These are phyloP conservation scores for Bombus soroeensis DNA, from an alignment of 1,140 invertebrate genomes.

Conservation along the genomic window DNA sequence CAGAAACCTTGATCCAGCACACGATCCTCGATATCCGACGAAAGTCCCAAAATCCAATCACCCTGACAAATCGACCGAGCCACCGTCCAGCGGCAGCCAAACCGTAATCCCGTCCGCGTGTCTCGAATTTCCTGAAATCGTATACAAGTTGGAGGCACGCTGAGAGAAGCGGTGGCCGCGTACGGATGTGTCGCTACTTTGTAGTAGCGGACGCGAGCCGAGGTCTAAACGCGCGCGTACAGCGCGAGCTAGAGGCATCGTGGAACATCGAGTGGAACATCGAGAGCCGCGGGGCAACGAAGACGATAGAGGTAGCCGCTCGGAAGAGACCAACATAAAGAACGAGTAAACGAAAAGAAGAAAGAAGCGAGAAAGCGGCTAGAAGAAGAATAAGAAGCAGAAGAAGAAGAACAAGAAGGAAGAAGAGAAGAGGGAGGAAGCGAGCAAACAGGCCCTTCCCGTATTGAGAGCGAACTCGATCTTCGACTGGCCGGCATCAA, in stretches of 20 bases:
- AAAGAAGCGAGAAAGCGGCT: slow-evolving; percentile 33
- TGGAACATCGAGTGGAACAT: not conserved
- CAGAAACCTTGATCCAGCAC: too few species aligned
- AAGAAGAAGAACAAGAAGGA: slow-evolving; percentile 45
- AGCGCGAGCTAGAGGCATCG: slow-evolving; percentile 15
- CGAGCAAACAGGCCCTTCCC: slow-evolving; percentile 52
- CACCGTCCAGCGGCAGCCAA: not conserved
- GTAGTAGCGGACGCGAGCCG: slow-evolving; percentile 19
- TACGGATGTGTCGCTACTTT: slow-evolving; percentile 33
- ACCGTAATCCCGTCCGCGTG: too few species aligned
- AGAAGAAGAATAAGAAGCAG: slow-evolving; percentile 11
- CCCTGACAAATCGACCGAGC: not conserved
- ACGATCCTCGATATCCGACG: too few species aligned
- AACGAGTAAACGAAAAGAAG: not conserved
- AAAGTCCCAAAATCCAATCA: not conserved
- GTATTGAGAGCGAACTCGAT: slow-evolving; percentile 78
- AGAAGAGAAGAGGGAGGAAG: slow-evolving; percentile 22
- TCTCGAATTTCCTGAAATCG: slow-evolving; percentile 35
- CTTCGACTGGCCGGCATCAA: slow-evolving; percentile 79
- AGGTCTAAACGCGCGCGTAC: not conserved
- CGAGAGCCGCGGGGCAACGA: not conserved
- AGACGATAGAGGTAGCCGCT: not conserved
- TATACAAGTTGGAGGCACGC: not conserved
- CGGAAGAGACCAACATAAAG: not conserved
- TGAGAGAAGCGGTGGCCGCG: too few species aligned